Base-by-base conservation (phyloP, 2,888 invertebrate species). In the Cosmia pyralina region DNA sequence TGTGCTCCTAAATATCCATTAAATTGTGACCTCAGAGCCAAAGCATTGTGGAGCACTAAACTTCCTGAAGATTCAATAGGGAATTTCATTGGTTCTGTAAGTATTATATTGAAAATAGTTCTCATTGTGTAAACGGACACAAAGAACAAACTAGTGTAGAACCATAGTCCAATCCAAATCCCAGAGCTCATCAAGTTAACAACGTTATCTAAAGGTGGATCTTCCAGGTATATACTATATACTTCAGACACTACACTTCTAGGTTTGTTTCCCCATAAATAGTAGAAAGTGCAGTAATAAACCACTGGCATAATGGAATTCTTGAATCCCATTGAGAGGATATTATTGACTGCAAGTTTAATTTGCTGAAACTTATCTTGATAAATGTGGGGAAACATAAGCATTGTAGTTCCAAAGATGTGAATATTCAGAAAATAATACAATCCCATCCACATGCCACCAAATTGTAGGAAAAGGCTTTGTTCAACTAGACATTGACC, bases 1-100 rank as follows among this genome's bases (percentile, higher is more conserved):
- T 97, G 96, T 78, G 97, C 98, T 10, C 98, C 98, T 70, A 98
- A 94, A 88, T 98, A 97, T 90, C 98, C 98, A 79, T 97, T 96
- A 67, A 98, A 97, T 13, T 97, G 97, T 65, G 97, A 95, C 71
- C 97, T 96, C 72, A 97, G 96, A 5, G 96, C 94, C 34, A 98
- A 90, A 38, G 97, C 97, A 81, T 97, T 97, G 55, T 96, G 94
- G 28, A 98, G 91, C 0, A 97, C 97, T 0, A 97, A 87, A 66
- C 89, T 91, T 60, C 87, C 91, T 7, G 94, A 92, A 62, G 96
- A 94, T 79, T 96, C 96, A 81, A 98, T 96, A 3, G 97, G 96
- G 90, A 98, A 98, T 58, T 96, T 93, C 88, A 97, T 95, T 81
- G 97, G 97, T 93, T 98, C 97, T 0, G 98, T 97, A 50, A 98